A percentile compares a stretch with the other conserved stretches of the same genome.
phyloP scores from a whole-genome alignment of 1,140 invertebrate species.

The Drosophila guanche region DNA sequence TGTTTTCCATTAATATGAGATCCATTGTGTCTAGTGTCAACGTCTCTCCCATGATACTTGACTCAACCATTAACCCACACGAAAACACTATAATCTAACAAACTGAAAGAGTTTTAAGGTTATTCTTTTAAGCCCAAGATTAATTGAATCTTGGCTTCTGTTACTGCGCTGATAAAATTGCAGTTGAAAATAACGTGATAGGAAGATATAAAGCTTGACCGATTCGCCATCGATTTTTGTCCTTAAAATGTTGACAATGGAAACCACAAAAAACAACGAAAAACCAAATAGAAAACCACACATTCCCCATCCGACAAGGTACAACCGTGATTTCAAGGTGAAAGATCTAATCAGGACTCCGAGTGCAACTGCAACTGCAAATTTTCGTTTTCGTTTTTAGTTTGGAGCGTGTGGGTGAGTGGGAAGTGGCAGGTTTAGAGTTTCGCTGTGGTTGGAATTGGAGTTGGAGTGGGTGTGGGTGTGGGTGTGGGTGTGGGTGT shows the following conservation, averaged over 20 bases:
- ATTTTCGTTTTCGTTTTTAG: constrained; percentile 40
- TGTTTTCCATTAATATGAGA: too few species aligned
- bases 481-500: not conserved
- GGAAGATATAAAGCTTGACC: constrained; percentile 37
- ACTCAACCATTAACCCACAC: too few species aligned
- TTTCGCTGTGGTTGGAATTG: constrained; percentile 7
- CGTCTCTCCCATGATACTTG: too few species aligned
- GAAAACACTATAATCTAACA: too few species aligned
- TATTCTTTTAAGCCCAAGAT: too few species aligned
- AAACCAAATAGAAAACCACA: constrained; percentile 9
- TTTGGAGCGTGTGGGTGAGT: constrained; percentile 23
- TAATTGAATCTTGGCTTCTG: not conserved
- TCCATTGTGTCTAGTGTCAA: too few species aligned
- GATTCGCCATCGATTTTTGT: constrained; percentile 53
- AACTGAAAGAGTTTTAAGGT: too few species aligned
- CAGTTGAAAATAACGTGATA: constrained; percentile 25
- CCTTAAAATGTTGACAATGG: constrained; percentile 56
- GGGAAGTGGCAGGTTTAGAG: not conserved
- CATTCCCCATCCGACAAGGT: constrained; percentile 14
- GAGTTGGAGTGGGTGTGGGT: not conserved
- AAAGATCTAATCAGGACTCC: constrained; percentile 59
- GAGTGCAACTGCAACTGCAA: constrained; percentile 57
- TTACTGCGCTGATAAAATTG: constrained; percentile 2
- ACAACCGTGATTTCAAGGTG: constrained; percentile 41
- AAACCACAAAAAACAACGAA: constrained; percentile 22